Evolutionary conservation across 2,797 vertebrate species (phyloP).

Genomic region (Sibirionetta formosa): DNA sequence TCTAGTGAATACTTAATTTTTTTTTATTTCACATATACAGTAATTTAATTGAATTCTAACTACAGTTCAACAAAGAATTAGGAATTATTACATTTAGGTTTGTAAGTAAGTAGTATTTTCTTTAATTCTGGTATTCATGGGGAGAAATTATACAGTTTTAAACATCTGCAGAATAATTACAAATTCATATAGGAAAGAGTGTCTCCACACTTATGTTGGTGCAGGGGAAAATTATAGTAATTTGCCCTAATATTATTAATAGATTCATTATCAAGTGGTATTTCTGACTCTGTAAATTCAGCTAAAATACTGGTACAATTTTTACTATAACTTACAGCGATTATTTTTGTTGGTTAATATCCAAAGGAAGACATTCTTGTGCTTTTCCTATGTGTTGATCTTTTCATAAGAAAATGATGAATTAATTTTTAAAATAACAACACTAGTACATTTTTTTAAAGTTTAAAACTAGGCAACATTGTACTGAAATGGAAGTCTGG

Average conservation of each 20-base stretch:
- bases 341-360: not conserved
- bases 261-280: not conserved
- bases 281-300: not conserved
- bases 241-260: not conserved
- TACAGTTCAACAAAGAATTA: not conserved
- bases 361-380: not conserved
- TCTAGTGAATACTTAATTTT: not conserved
- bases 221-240: not conserved
- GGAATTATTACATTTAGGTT: not conserved
- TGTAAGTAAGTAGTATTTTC: not conserved
- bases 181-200: not conserved
- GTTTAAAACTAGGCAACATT: not conserved
- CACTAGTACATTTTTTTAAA: not conserved
- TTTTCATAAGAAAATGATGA: not conserved
- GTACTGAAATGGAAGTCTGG: not conserved
- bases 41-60: not conserved
- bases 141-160: not conserved
- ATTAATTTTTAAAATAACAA: conserved; percentile 14
- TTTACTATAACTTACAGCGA: not conserved
- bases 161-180: not conserved
- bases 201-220: not conserved
- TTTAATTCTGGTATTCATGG: not conserved
- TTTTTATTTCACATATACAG: not conserved
- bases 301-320: not conserved
- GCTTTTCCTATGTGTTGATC: not conserved